Conservation (phyloP, 2,888 invertebrate species). For the Penaeus monodon region DNA sequence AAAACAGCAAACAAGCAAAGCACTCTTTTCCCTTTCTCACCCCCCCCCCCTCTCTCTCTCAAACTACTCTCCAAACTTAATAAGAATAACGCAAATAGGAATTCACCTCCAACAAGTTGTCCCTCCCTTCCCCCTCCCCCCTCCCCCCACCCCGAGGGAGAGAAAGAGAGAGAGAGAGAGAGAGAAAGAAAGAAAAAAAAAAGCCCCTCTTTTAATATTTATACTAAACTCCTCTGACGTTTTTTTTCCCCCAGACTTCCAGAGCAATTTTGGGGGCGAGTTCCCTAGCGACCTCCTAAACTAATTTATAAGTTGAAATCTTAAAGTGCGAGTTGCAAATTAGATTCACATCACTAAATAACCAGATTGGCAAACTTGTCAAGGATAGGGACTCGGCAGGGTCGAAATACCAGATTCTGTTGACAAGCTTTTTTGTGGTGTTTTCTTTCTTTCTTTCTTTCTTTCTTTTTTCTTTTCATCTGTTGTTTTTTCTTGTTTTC, state of each 20-base stretch:
- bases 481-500: too few species aligned
- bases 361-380: conserved; percentile 48
- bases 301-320: conserved; percentile 46
- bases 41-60: too few species aligned
- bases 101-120: too few species aligned
- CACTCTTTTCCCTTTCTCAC: too few species aligned
- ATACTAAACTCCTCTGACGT: conserved; percentile 17
- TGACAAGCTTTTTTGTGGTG: background rate
- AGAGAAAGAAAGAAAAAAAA: too few species aligned
- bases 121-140: too few species aligned
- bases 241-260: conserved; percentile 12
- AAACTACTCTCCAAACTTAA: too few species aligned
- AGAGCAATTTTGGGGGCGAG: conserved; percentile 12
- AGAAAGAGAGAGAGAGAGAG: too few species aligned
- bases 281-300: conserved; percentile 43
- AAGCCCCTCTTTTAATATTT: conserved; percentile 9
- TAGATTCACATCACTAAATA: conserved; percentile 48
- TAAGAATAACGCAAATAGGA: too few species aligned
- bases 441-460: background rate
- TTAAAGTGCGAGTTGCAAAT: conserved; percentile 48
- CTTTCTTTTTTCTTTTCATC: background rate
- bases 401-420: background rate
- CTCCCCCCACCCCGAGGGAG: too few species aligned
- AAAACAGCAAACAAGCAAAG: too few species aligned
- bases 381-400: background rate